phyloP scores from a whole-genome alignment of 2,888 invertebrate genomes.

The Ichneumon xanthorius region DNA sequence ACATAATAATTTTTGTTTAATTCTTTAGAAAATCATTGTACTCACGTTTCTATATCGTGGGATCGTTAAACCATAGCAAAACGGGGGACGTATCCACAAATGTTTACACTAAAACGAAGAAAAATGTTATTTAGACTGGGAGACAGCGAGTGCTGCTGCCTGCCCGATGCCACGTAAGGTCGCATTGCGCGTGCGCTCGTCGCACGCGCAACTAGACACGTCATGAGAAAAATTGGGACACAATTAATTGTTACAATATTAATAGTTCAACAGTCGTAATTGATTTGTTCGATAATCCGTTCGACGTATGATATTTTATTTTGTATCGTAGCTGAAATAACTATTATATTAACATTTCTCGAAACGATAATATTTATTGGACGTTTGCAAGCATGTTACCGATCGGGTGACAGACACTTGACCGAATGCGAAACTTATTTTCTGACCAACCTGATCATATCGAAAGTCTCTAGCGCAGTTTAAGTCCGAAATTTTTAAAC shows the following conservation, averaged over 20 bases:
- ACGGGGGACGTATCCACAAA: slow-evolving; percentile 75
- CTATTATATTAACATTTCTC: not conserved
- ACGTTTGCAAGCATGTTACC: slow-evolving; percentile 25
- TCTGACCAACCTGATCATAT: too few relatives aligned
- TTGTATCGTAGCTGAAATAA: not conserved
- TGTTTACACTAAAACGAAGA: slow-evolving; percentile 79
- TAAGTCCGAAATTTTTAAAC: too few relatives aligned
- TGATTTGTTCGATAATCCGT: not conserved
- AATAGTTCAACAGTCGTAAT: not conserved
- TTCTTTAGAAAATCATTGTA: slow-evolving; percentile 55
- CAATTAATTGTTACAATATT: not conserved
- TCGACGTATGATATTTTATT: not conserved
- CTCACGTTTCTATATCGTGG: slow-evolving; percentile 77
- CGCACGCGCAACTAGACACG: slow-evolving; percentile 79
- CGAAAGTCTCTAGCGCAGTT: too few relatives aligned
- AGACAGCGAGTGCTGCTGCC: slow-evolving; percentile 77
- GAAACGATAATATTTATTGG: not conserved
- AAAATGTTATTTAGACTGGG: slow-evolving; percentile 75
- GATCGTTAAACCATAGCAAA: slow-evolving; percentile 81
- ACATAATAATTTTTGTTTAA: not conserved
- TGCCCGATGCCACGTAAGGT: slow-evolving; percentile 87
- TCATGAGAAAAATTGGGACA: slow-evolving; percentile 71
- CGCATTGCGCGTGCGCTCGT: slow-evolving; percentile 86
- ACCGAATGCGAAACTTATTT: too few relatives aligned
- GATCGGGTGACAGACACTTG: not conserved